These are phyloP conservation scores for Synodontis membranacea DNA, from an alignment of 2,113 vertebrate genomes.

Conservation along the genomic window DNA sequence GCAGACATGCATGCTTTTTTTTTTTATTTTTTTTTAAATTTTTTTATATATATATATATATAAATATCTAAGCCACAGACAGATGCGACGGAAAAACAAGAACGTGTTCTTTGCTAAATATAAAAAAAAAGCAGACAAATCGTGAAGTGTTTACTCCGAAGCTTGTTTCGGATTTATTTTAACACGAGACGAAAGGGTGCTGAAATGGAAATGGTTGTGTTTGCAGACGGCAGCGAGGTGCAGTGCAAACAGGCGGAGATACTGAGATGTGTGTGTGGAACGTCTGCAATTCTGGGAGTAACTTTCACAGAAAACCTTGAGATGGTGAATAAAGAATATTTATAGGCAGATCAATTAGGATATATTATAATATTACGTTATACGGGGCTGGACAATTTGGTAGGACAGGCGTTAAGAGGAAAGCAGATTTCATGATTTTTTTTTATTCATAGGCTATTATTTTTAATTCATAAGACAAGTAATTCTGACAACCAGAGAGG, in stretches of 20 bases:
- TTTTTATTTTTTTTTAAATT: neutral
- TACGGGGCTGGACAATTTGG: neutral
- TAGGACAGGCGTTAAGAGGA: neutral
- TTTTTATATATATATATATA: too few relatives aligned
- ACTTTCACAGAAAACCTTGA: neutral
- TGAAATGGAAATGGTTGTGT: slow-evolving; percentile 8
- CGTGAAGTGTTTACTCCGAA: slow-evolving; percentile 58
- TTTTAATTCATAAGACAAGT: neutral
- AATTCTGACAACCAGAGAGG: too few relatives aligned
- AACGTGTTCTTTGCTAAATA: slow-evolving; percentile 70
- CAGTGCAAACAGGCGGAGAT: slow-evolving; percentile 15
- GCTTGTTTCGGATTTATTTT: slow-evolving; percentile 38
- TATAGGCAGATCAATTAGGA: neutral
- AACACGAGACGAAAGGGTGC: neutral
- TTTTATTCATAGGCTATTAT: neutral
- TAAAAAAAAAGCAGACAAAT: slow-evolving; percentile 60
- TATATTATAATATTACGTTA: neutral
- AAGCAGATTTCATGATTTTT: neutral
- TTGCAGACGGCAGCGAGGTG: slow-evolving; percentile 25
- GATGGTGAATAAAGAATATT: neutral
- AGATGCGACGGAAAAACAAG: slow-evolving; percentile 58
- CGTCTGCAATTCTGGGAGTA: neutral
- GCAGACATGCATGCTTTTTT: slow-evolving; percentile 63
- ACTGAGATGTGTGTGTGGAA: neutral
- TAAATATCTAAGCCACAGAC: slow-evolving; percentile 65